Evolutionary conservation across 2,888 invertebrate species (phyloP).

Genomic region (Lamproptera curius): DNA sequence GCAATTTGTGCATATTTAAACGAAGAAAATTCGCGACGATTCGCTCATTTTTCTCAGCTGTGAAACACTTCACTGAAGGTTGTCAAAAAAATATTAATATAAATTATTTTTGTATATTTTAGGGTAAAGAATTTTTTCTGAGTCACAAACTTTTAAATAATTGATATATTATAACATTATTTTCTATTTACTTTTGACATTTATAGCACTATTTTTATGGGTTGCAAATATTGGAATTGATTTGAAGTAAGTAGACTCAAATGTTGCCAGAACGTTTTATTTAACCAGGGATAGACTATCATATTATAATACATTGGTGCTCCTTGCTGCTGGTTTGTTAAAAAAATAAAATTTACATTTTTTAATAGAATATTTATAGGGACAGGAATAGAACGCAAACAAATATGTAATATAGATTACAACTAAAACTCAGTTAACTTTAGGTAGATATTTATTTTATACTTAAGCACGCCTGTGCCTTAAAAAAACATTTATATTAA

Average conservation of each 20-base stretch:
- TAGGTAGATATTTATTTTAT: too few relatives aligned
- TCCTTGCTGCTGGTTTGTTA: too few relatives aligned
- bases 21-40: constrained; percentile 50
- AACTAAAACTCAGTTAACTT: too few relatives aligned
- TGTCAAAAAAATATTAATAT: constrained; percentile 37
- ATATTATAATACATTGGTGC: too few relatives aligned
- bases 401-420: too few relatives aligned
- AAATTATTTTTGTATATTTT: constrained; percentile 33
- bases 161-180: constrained; percentile 38
- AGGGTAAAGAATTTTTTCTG: constrained; percentile 45
- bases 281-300: too few relatives aligned
- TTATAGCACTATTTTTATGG: constrained; percentile 33
- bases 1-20: constrained; percentile 53
- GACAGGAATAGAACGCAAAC: too few relatives aligned
- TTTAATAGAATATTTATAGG: too few relatives aligned
- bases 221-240: constrained; percentile 47
- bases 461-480: too few relatives aligned
- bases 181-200: constrained; percentile 72
- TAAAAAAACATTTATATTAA: too few relatives aligned
- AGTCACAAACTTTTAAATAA: constrained; percentile 38
- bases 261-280: constrained; percentile 19
- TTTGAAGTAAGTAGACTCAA: constrained; percentile 33
- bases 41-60: constrained; percentile 43
- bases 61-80: constrained; percentile 17
- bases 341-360: too few relatives aligned